Evolutionary conservation across 1,140 invertebrate genomes (phyloP), one percentile per base, ranked within the genome.

Genomic region (Brachionus rotundiformis): DNA sequence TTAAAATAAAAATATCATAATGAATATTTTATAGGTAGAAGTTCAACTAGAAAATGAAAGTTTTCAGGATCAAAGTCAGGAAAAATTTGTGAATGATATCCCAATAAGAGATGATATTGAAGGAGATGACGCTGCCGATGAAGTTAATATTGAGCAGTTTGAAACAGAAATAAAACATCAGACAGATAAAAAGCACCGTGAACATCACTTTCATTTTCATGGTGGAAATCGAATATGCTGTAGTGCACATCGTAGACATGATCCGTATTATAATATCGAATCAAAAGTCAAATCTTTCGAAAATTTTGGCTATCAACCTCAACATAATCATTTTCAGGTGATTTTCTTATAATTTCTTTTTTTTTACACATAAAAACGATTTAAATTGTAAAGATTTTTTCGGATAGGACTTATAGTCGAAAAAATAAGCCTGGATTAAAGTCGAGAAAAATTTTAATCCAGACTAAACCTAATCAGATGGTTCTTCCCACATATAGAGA

Each of bases 241-340:
- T 11, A 79, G 76, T 59, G 76, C 76, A n/a, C 76, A 79, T 63
- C 47, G 76, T 13, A 54, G 7, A 54, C 31, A 79, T 23, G 76
- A 79, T 39, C 76, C 76, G n/a, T 79, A 79, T 63, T 79, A 33
- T 39, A 5, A 79, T 25, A 41, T 79, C 6, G 76, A 61, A 63
- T 54, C 76, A 11, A 79, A 79, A 59, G 29, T 79, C 2, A 54
- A 63, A 27, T 79, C 76, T 13, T 79, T 79, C 13, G 76, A 79
- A 63, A 79, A 79, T 39, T 79, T 79, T 59, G 29, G 47, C 11
- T 41, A 33, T 79, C 23, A 59, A 5, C 76, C 76, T 11, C 31
- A 36, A 2, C 16, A 39, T 39, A 29, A 47, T 19, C 27, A 54
- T 13, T 54, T 59, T 39, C 27, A 79, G 25, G 76, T 79, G 47